Evolutionary conservation across 2,113 vertebrate genomes (phyloP).

Genomic region (Cavia aperea): DNA sequence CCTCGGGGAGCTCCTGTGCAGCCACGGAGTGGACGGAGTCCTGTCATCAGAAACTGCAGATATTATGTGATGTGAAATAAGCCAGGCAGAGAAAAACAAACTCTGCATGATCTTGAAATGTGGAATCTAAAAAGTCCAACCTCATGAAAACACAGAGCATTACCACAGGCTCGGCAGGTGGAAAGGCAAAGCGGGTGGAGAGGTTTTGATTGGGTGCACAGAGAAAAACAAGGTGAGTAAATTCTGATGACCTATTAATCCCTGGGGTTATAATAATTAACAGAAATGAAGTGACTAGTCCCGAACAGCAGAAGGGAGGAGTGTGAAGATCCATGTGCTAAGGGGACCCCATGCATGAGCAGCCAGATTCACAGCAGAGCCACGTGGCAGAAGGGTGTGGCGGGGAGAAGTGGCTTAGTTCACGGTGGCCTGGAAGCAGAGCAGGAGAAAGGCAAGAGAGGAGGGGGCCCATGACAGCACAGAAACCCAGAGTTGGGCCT

Average conservation of each 20-base stretch:
- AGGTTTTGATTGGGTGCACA: too few relatives aligned
- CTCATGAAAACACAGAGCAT: background rate
- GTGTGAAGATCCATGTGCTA: too few relatives aligned
- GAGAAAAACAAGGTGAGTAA: background rate
- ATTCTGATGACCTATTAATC: background rate
- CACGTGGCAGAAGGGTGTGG: background rate
- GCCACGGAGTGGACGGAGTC: too few relatives aligned
- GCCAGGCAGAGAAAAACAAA: background rate
- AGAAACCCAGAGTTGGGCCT: background rate
- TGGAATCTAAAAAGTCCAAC: background rate
- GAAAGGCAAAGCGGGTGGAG: too few relatives aligned
- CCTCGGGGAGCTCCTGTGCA: fast-evolving
- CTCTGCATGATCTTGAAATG: background rate
- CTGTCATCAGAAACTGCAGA: background rate
- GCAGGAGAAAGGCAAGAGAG: background rate
- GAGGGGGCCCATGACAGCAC: background rate
- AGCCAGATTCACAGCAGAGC: background rate
- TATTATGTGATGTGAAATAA: background rate
- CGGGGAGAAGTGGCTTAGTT: background rate
- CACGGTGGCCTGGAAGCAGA: background rate
- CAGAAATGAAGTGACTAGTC: too few relatives aligned
- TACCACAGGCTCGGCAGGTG: too few relatives aligned
- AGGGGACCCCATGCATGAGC: background rate
- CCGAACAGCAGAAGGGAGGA: background rate
- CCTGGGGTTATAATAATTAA: background rate